phyloP scores from a whole-genome alignment of 1,140 invertebrate species.

The Berghia stephanieae region DNA sequence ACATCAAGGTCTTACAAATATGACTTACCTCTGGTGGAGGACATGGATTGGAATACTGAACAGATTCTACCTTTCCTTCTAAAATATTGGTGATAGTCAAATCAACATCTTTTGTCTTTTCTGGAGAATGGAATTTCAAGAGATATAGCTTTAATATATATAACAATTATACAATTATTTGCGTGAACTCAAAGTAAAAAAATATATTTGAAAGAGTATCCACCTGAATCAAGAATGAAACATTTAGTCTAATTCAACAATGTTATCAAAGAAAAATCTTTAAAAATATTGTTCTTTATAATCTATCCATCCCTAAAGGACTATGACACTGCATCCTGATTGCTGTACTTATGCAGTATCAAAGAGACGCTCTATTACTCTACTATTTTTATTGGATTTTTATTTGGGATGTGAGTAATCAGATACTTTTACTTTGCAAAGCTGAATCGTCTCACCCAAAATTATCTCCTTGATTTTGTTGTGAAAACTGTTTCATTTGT shows the following conservation, averaged over 20 bases:
- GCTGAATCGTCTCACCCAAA: too few species aligned
- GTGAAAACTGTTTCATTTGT: too few species aligned
- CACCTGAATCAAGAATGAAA: not conserved
- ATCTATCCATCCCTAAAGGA: too few species aligned
- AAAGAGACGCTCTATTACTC: too few species aligned
- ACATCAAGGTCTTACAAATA: not conserved
- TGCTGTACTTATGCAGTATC: too few species aligned
- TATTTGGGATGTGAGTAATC: too few species aligned
- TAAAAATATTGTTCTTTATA: too few species aligned
- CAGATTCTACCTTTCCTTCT: constrained; percentile 76
- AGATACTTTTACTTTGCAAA: too few species aligned
- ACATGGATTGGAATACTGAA: not conserved
- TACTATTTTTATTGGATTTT: too few species aligned
- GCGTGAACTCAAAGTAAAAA: not conserved
- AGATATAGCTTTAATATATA: not conserved
- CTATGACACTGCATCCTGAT: too few species aligned
- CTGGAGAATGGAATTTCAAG: constrained; percentile 67
- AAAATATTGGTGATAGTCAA: constrained; percentile 83
- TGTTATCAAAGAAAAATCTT: not conserved
- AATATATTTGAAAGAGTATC: not conserved
- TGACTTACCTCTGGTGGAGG: not conserved
- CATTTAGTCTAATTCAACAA: not conserved
- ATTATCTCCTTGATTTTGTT: too few species aligned
- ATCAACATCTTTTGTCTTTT: constrained; percentile 80
- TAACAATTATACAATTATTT: not conserved